Evolutionary conservation across 2,113 vertebrate species (phyloP), one percentile per base, ranked within the genome.

Genomic region (Hemiprocne comata): DNA sequence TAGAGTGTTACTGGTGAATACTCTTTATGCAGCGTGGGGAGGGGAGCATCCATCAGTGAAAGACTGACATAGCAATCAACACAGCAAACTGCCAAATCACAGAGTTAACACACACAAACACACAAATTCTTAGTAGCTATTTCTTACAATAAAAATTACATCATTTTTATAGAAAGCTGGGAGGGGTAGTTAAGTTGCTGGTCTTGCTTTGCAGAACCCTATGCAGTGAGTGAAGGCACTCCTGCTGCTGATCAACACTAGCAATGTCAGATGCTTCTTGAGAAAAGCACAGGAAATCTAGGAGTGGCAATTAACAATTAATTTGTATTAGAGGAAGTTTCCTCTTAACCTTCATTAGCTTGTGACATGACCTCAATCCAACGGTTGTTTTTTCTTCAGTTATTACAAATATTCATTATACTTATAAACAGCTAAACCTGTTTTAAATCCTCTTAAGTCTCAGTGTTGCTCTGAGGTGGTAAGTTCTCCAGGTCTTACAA

Each of bases 291-390:
- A 75, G 79, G 85, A 91, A 95, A 65, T 40, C 55, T 24, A 84
- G 20, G 19, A 95, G 79, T 90, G 85, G 44, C 57, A 95, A 71
- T 96, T 92, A 82, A 92, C 75, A 34, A 87, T 87, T 90, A 72
- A 80, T 83, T 83, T 88, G 46, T 92, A 82, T 89, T 69, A 74
- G 25, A 57, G 88, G 82, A 96, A 88, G 38, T 77, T 90, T 96
- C 65, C 69, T 88, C 82, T 95, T 96, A 93, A 93, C 70, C 74
- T 95, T 94, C 58, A 26, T 89, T 76, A 85, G 33, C 31, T 72
- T 84, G 60, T 81, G 29, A 26, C 86, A 62, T 40, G 46, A 84
- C 88, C 53, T 90, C 76, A 60, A 5, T 87, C 48, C 72, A 44
- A 94, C 90, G 77, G 76, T 89, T 2, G 0, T 65, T 94, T 90